phyloP scores from a whole-genome alignment of 2,797 vertebrate species.

The Xerus rutilus region DNA sequence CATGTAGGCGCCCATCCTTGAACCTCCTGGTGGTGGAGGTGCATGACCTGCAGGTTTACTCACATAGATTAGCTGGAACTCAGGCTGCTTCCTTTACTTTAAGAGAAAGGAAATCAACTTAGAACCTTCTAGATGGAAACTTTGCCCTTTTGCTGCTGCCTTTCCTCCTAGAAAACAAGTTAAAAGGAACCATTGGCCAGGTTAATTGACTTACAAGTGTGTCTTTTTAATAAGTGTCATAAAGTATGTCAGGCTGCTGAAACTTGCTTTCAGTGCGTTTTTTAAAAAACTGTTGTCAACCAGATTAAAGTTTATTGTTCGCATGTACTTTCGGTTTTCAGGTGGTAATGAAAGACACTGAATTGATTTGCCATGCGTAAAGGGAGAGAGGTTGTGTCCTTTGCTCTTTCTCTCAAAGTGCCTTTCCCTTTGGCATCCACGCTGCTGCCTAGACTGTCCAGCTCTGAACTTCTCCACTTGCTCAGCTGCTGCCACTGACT shows the following conservation, averaged over 20 bases:
- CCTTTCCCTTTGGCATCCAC: constrained; percentile 75
- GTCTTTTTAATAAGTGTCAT: constrained; percentile 89
- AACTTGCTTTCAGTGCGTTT: constrained; percentile 87
- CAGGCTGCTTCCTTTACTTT: constrained; percentile 74
- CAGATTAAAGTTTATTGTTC: constrained; percentile 89
- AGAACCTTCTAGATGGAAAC: constrained; percentile 83
- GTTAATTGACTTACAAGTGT: constrained; percentile 89
- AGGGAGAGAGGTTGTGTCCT: constrained; percentile 81
- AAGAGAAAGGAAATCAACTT: constrained; percentile 78
- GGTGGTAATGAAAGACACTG: constrained; percentile 86
- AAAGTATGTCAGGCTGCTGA: constrained; percentile 86
- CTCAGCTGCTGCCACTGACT: accelerated
- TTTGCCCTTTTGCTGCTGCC: constrained; percentile 83
- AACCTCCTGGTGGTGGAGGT: background rate
- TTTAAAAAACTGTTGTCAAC: constrained; percentile 88
- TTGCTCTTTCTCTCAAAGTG: constrained; percentile 79
- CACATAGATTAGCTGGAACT: background rate
- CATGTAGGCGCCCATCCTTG: background rate
- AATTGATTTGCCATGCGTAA: constrained; percentile 85
- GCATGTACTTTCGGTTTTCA: constrained; percentile 83
- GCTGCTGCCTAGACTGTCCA: background rate
- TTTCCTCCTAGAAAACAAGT: constrained; percentile 89
- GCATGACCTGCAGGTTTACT: background rate
- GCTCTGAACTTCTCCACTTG: background rate
- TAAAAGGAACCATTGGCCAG: constrained; percentile 86